These are phyloP conservation scores for Pachycephala philippinensis DNA, from an alignment of 2,113 vertebrate genomes.

Conservation along the genomic window DNA sequence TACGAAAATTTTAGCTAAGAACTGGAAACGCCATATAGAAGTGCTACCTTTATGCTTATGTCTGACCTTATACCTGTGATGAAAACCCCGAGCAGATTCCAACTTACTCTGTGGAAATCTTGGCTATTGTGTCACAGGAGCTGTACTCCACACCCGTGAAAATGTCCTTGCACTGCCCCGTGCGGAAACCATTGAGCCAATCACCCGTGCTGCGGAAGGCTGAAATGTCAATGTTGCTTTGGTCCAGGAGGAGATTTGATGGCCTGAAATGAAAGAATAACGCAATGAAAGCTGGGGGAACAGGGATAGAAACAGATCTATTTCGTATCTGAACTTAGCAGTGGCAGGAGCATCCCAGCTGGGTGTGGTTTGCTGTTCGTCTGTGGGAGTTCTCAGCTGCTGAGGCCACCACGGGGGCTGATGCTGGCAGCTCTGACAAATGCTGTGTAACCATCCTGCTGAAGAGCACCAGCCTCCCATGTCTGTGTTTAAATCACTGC, in stretches of 20 bases:
- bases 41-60: background rate
- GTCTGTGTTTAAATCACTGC: background rate
- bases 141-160: conserved; percentile 95
- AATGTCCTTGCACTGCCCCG: conserved; percentile 91
- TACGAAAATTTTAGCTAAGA: background rate
- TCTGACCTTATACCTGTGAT: background rate
- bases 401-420: background rate
- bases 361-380: background rate
- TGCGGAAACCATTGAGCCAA: conserved; percentile 92
- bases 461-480: background rate
- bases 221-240: conserved; percentile 85
- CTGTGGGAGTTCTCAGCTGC: background rate
- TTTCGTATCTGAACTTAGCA: background rate
- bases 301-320: background rate
- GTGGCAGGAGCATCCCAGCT: background rate
- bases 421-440: background rate
- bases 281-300: background rate
- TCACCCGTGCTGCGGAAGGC: conserved; percentile 82
- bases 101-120: conserved; percentile 95
- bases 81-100: background rate
- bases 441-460: background rate
- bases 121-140: conserved; percentile 95
- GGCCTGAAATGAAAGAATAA: conserved; percentile 73
- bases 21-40: background rate
- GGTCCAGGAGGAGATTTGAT: conserved; percentile 91